A percentile compares a stretch with the other conserved stretches of the same genome.
Conservation (phyloP, 1,140 invertebrate species). For the Conus betulinus region DNA sequence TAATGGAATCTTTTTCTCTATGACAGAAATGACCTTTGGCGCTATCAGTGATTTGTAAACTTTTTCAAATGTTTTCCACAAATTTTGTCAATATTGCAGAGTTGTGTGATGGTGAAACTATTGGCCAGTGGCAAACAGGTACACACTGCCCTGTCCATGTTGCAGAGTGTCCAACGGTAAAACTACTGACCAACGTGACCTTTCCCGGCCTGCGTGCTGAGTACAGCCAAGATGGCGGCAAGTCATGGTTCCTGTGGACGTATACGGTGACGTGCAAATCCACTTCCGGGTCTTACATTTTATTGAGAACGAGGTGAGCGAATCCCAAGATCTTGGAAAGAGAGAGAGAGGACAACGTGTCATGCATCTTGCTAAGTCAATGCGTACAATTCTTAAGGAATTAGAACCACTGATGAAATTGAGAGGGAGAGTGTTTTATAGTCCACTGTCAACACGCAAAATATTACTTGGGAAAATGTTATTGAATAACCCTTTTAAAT, state of each 20-base stretch:
- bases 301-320: constrained; percentile 55
- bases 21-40: too few species aligned
- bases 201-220: constrained; percentile 58
- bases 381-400: too few species aligned
- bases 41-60: too few species aligned
- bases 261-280: not conserved
- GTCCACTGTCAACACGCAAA: not conserved
- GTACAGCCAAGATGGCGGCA: constrained; percentile 50
- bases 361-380: too few species aligned
- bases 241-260: constrained; percentile 40
- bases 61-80: too few species aligned
- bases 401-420: not conserved
- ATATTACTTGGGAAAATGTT: not conserved
- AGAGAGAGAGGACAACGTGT: not conserved
- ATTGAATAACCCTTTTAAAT: too few species aligned
- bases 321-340: not conserved
- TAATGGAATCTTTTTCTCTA: too few species aligned
- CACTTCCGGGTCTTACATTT: constrained; percentile 3
- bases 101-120: too few species aligned
- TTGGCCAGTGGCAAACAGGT: too few species aligned
- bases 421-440: not conserved
- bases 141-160: too few species aligned
- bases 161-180: constrained; percentile 20
- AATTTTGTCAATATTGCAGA: too few species aligned
- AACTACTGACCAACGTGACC: constrained; percentile 46